Percentiles rank a stretch among this genome's conserved stretches.
These are phyloP conservation scores for Linepithema humile DNA, from an alignment of 1,140 invertebrate genomes.

Conservation along the genomic window DNA sequence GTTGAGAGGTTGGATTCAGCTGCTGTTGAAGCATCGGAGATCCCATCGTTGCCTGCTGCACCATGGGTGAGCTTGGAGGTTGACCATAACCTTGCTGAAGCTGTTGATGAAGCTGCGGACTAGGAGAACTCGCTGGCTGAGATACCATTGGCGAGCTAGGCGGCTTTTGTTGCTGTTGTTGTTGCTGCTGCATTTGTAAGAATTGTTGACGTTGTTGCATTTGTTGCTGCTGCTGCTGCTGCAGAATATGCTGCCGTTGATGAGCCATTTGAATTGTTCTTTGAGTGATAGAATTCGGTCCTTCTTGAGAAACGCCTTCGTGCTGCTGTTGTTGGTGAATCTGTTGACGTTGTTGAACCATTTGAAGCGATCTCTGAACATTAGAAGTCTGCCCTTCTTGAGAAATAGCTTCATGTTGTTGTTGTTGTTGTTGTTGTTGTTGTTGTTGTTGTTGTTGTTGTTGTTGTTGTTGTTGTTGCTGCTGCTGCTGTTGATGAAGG, in stretches of 20 bases:
- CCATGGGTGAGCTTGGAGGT: conserved; percentile 87
- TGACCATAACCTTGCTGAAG: conserved; percentile 85
- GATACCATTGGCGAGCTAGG: conserved; percentile 85
- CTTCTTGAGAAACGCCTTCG: conserved; percentile 76
- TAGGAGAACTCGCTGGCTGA: conserved; percentile 85
- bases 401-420: conserved; percentile 49
- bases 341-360: conserved; percentile 75
- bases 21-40: conserved; percentile 85
- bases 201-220: conserved; percentile 76
- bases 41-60: conserved; percentile 84
- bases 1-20: conserved; percentile 82
- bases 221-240: conserved; percentile 69
- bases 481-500: conserved; percentile 76
- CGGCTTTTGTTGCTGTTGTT: conserved; percentile 81
- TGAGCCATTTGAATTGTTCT: conserved; percentile 79
- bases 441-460: conserved; percentile 76
- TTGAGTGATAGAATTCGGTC: conserved; percentile 77
- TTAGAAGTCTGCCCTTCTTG: conserved; percentile 73
- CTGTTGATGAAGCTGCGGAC: conserved; percentile 85
- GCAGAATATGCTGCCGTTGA: conserved; percentile 65
- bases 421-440: conserved; percentile 82
- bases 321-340: conserved; percentile 83
- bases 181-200: conserved; percentile 78
- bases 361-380: conserved; percentile 78
- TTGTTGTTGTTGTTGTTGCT: too few species aligned